phyloP scores from a whole-genome alignment of 2,888 invertebrate genomes.

The Drosophila tanythrix region DNA sequence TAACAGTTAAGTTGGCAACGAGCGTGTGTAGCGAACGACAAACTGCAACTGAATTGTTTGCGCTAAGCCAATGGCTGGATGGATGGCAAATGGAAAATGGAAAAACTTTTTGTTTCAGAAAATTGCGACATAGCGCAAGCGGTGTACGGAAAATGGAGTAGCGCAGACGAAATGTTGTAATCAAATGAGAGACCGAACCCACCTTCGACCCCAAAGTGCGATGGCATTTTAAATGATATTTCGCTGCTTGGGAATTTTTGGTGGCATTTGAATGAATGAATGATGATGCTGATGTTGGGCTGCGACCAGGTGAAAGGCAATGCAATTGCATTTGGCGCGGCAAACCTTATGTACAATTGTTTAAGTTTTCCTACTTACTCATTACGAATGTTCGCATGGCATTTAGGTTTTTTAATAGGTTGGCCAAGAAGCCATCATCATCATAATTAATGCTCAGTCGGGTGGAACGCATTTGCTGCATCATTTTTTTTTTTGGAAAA shows the following conservation, averaged over 20 bases:
- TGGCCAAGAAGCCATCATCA: slow-evolving; percentile 36
- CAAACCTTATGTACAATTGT: slow-evolving; percentile 44
- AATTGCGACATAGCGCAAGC: slow-evolving; percentile 31
- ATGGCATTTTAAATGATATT: slow-evolving; percentile 71
- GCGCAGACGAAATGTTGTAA: slow-evolving; percentile 55
- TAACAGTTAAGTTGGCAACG: slow-evolving; percentile 24
- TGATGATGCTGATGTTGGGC: slow-evolving; percentile 9
- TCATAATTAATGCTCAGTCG: slow-evolving; percentile 47
- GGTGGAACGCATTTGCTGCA: slow-evolving; percentile 52
- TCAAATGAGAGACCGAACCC: slow-evolving; percentile 25
- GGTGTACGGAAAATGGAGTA: slow-evolving; percentile 67
- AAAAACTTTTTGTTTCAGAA: slow-evolving; percentile 40
- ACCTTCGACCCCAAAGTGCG: slow-evolving; percentile 57
- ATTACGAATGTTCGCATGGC: slow-evolving; percentile 61
- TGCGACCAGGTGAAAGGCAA: slow-evolving; percentile 65
- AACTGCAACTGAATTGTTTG: slow-evolving; percentile 71
- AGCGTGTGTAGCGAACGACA: slow-evolving; percentile 68
- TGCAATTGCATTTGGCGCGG: slow-evolving; percentile 62
- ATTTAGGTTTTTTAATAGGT: slow-evolving; percentile 50
- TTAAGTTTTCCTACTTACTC: slow-evolving; percentile 22
- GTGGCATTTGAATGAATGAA: slow-evolving; percentile 38
- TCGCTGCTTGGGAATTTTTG: slow-evolving; percentile 57
- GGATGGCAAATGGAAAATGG: slow-evolving; percentile 34
- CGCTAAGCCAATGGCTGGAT: slow-evolving; percentile 7
- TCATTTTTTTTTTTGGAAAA: slow-evolving; percentile 7